phyloP scores from a whole-genome alignment of 2,888 invertebrate genomes.

The Lycia hirtaria region DNA sequence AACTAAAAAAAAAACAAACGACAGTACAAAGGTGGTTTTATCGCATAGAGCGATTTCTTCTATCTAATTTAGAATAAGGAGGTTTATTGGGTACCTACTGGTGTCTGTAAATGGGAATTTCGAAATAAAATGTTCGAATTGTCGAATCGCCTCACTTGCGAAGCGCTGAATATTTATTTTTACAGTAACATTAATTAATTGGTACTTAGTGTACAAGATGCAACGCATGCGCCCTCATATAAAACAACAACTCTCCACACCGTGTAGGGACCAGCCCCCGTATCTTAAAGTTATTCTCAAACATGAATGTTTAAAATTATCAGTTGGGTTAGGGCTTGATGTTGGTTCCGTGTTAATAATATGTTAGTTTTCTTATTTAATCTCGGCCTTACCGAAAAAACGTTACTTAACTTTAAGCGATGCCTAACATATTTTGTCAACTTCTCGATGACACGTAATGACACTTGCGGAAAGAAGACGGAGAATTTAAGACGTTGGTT shows the following conservation, averaged over 20 bases:
- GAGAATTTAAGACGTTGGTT: too few species aligned
- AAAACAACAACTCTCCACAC: conserved; percentile 75
- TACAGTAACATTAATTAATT: conserved; percentile 67
- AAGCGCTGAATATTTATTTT: conserved; percentile 59
- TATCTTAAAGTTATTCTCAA: conserved; percentile 62
- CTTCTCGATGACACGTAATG: too few species aligned
- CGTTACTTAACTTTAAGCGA: too few species aligned
- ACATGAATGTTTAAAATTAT: conserved; percentile 46
- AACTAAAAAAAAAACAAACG: too few species aligned
- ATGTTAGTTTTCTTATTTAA: conserved; percentile 15
- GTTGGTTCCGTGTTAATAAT: conserved; percentile 37
- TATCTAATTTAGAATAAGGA: too few species aligned
- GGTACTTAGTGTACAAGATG: conserved; percentile 62
- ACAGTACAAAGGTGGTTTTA: too few species aligned
- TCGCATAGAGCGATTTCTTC: too few species aligned
- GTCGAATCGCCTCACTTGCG: conserved; percentile 46
- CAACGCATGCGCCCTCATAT: conserved; percentile 65
- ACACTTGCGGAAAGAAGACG: too few species aligned
- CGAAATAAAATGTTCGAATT: conserved; percentile 32
- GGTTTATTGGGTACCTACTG: too few species aligned
- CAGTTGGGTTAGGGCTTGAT: conserved; percentile 51
- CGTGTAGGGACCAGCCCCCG: conserved; percentile 79
- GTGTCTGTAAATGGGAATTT: too few species aligned
- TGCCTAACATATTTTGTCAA: too few species aligned
- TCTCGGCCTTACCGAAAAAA: not conserved